Evolutionary conservation across 2,113 vertebrate species (phyloP).

Genomic region (Apaloderma vittatum): DNA sequence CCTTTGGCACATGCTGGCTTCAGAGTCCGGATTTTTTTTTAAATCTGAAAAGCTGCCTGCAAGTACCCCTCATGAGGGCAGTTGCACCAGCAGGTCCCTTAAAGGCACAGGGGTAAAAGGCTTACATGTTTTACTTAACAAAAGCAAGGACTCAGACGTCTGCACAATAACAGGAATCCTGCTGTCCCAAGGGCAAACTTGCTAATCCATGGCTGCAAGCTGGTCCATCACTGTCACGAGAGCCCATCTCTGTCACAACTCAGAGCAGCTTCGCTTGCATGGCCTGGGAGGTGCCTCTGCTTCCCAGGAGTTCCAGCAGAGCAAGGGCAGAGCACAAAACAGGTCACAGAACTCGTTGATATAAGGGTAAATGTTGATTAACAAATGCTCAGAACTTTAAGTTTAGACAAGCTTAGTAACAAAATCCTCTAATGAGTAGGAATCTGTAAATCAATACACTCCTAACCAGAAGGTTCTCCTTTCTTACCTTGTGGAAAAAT

Average conservation of each 20-base stretch:
- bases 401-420: background rate
- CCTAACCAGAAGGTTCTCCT: background rate
- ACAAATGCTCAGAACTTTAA: background rate
- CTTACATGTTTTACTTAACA: background rate
- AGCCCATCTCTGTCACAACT: background rate
- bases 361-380: background rate
- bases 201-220: background rate
- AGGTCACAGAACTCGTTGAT: background rate
- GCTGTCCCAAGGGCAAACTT: background rate
- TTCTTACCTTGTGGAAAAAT: background rate
- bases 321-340: background rate
- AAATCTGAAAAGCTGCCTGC: background rate
- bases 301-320: background rate
- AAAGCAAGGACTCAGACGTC: background rate
- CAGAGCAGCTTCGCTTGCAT: rapidly evolving
- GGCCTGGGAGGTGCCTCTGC: background rate
- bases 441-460: background rate
- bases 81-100: background rate
- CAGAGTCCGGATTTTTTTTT: background rate
- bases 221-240: rapidly evolving
- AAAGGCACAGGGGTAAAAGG: background rate
- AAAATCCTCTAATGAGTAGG: background rate
- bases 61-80: rapidly evolving
- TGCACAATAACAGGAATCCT: background rate
- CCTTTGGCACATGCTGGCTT: background rate